These are phyloP conservation scores for Ailuropoda melanoleuca DNA, from an alignment of 2,113 vertebrate genomes.

Conservation along the genomic window DNA sequence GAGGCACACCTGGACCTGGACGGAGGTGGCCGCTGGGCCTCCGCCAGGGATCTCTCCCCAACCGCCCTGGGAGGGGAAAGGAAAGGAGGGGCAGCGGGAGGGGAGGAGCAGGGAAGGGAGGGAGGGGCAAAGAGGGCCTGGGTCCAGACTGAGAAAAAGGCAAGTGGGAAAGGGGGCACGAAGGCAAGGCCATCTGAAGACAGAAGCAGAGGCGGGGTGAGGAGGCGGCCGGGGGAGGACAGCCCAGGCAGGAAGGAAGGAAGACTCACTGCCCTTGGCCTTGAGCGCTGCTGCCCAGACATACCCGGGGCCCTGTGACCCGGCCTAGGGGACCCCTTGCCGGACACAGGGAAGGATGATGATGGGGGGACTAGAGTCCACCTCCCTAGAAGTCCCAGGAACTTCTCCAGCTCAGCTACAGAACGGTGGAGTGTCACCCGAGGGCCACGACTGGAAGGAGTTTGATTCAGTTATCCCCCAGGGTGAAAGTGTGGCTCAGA, in stretches of 20 bases:
- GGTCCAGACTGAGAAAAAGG: not conserved
- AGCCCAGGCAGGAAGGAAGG: fast-evolving
- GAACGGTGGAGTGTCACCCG: not conserved
- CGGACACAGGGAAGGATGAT: not conserved
- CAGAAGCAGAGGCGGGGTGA: not conserved
- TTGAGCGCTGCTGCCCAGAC: not conserved
- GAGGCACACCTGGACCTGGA: not conserved
- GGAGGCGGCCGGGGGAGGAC: not conserved
- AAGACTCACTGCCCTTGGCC: not conserved
- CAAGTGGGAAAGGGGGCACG: not conserved
- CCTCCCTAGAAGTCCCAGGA: not conserved
- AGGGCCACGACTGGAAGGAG: not conserved
- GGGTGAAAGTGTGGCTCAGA: not conserved
- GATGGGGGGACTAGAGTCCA: not conserved
- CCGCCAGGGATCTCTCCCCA: not conserved
- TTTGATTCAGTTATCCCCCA: not conserved
- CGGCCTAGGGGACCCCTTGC: fast-evolving
- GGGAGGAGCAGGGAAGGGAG: not conserved
- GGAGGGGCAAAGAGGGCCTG: fast-evolving
- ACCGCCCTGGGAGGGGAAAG: not conserved
- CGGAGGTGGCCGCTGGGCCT: not conserved
- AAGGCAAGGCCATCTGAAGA: not conserved
- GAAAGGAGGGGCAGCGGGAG: not conserved
- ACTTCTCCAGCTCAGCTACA: not conserved
- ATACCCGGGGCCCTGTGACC: not conserved